Evolutionary conservation across 2,113 vertebrate genomes (phyloP).

Genomic region (Megaceryle maxima): DNA sequence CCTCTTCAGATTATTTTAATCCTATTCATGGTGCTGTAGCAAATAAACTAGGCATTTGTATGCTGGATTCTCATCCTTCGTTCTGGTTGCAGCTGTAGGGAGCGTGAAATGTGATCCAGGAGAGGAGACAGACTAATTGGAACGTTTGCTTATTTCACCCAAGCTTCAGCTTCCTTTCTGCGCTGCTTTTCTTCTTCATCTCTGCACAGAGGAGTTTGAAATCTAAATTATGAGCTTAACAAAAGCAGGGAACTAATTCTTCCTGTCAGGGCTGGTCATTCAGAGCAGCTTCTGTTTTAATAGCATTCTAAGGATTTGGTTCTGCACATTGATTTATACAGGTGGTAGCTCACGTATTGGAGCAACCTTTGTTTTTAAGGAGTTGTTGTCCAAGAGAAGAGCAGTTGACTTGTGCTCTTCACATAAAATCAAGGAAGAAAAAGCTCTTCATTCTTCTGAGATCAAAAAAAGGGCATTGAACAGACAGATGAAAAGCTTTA

Average conservation of each 20-base stretch:
- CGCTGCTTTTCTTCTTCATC: conserved; percentile 10
- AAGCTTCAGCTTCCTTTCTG: neutral
- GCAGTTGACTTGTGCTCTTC: neutral
- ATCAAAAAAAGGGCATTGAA: neutral
- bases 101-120: conserved; percentile 53
- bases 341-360: neutral
- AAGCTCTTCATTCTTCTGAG: neutral
- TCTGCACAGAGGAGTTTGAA: neutral
- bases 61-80: conserved; percentile 5
- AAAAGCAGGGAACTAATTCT: conserved; percentile 25
- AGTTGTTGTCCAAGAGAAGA: neutral
- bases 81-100: conserved; percentile 25
- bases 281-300: neutral
- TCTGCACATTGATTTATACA: neutral
- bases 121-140: conserved; percentile 32
- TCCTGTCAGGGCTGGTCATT: conserved; percentile 21
- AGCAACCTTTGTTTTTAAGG: conserved; percentile 15
- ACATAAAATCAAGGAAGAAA: neutral
- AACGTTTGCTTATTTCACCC: conserved; percentile 3
- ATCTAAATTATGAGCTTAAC: conserved; percentile 32
- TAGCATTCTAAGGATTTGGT: neutral
- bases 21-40: conserved; percentile 26
- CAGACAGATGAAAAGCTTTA: conserved; percentile 24
- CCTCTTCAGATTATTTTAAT: conserved; percentile 46
- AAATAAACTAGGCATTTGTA: conserved; percentile 51